phyloP scores from a whole-genome alignment of 1,140 invertebrate genomes.

The Campodea augens region DNA sequence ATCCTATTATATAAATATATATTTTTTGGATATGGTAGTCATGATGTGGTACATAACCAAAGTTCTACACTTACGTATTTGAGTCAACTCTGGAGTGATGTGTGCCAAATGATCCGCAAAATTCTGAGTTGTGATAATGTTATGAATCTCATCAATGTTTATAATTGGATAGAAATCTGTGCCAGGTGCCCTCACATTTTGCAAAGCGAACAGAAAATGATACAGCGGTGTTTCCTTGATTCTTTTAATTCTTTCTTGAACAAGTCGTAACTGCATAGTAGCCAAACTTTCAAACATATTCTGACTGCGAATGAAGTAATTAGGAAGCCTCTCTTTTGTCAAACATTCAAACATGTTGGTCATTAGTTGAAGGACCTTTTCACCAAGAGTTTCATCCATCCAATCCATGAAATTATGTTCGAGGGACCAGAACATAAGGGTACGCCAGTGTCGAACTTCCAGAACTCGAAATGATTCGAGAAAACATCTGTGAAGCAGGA shows the following conservation, averaged over 20 bases:
- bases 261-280: conserved; percentile 33
- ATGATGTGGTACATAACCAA: too few species aligned
- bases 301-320: conserved; percentile 48
- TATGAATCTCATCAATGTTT: too few species aligned
- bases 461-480: conserved; percentile 36
- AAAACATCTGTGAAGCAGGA: conserved; percentile 43
- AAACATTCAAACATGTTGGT: conserved; percentile 29
- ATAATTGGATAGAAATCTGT: conserved; percentile 43
- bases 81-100: too few species aligned
- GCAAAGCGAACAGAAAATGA: conserved; percentile 40
- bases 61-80: too few species aligned
- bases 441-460: conserved; percentile 50
- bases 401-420: conserved; percentile 43
- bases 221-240: conserved; percentile 46
- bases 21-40: too few species aligned
- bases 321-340: conserved; percentile 33
- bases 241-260: conserved; percentile 41
- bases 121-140: too few species aligned
- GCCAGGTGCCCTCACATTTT: conserved; percentile 37
- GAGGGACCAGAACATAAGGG: conserved; percentile 56
- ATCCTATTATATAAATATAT: too few species aligned
- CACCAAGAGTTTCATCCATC: conserved; percentile 45
- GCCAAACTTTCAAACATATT: conserved; percentile 52
- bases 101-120: too few species aligned
- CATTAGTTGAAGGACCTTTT: conserved; percentile 35